Evolutionary conservation across 2,113 vertebrate genomes (phyloP).

Genomic region (Sceloporus undulatus): DNA sequence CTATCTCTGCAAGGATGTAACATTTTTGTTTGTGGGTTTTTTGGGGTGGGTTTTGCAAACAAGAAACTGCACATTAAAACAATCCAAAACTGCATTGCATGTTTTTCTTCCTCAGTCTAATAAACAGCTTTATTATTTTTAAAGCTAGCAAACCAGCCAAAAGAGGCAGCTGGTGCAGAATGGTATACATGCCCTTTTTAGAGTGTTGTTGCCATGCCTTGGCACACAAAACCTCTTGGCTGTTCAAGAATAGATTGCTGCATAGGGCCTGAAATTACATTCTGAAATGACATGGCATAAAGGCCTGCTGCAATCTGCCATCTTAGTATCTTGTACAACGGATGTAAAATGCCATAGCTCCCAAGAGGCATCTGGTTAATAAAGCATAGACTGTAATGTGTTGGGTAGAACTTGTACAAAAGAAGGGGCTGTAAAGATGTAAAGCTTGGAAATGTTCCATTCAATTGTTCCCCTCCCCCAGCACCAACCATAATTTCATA

Average conservation of each 20-base stretch:
- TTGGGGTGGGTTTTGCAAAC: neutral
- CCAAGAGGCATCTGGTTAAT: slow-evolving; percentile 50
- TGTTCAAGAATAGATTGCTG: slow-evolving; percentile 57
- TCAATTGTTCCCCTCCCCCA: slow-evolving; percentile 40
- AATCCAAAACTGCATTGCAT: slow-evolving; percentile 37
- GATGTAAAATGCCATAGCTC: slow-evolving; percentile 21
- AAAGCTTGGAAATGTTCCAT: slow-evolving; percentile 54
- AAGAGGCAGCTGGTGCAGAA: slow-evolving; percentile 66
- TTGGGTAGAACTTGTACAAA: slow-evolving; percentile 46
- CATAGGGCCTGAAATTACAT: slow-evolving; percentile 46
- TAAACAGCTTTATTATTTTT: slow-evolving; percentile 54
- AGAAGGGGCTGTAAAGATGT: slow-evolving; percentile 16
- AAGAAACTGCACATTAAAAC: slow-evolving; percentile 39
- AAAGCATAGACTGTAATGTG: slow-evolving; percentile 49
- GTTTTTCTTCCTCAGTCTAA: slow-evolving; percentile 49
- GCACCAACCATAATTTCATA: slow-evolving; percentile 53
- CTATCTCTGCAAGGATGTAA: no score
- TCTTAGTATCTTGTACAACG: slow-evolving; percentile 35
- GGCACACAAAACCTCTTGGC: slow-evolving; percentile 58
- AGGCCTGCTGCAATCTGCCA: slow-evolving; percentile 27
- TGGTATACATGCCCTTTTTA: slow-evolving; percentile 52
- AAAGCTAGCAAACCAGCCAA: slow-evolving; percentile 51
- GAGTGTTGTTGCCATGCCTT: slow-evolving; percentile 46
- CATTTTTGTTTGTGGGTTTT: no score
- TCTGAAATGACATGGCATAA: slow-evolving; percentile 57